Percentiles rank a stretch among this genome's conserved stretches.
Evolutionary conservation across 2,888 invertebrate genomes (phyloP).

Genomic region (Drosophila glabriapex): DNA sequence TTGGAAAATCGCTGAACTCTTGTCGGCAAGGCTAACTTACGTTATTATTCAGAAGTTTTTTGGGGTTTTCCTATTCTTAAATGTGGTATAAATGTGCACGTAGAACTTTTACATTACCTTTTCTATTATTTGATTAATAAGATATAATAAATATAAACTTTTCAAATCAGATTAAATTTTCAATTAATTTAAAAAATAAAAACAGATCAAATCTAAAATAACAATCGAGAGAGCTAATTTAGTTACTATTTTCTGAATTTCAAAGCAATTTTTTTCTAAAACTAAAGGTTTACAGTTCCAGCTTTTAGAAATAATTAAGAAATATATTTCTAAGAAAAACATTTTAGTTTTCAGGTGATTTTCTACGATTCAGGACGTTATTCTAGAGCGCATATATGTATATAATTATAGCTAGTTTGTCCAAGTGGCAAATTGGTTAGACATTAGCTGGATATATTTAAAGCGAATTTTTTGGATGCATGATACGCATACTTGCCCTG

Average conservation of each 20-base stretch:
- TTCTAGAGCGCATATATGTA: not conserved
- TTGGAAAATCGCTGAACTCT: not conserved
- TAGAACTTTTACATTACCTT: not conserved
- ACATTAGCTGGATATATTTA: not conserved
- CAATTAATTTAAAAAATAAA: not conserved
- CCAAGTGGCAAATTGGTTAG: not conserved
- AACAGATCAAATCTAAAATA: too few relatives aligned
- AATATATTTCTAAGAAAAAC: not conserved
- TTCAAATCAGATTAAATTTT: not conserved
- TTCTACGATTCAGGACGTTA: not conserved
- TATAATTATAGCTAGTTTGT: not conserved
- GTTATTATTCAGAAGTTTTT: not conserved
- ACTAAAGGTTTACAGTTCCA: not conserved
- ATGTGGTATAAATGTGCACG: not conserved
- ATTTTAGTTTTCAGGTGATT: not conserved
- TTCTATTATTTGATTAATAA: not conserved
- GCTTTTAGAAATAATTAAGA: not conserved
- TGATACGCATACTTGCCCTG: not conserved
- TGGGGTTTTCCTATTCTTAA: not conserved
- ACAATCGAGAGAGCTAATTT: too few relatives aligned
- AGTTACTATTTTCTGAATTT: not conserved
- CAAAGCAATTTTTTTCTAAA: not conserved
- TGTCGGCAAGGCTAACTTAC: not conserved
- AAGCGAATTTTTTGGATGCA: not conserved
- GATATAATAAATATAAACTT: not conserved